phyloP scores from a whole-genome alignment of 2,113 vertebrate species.

The Ophiodon elongatus region DNA sequence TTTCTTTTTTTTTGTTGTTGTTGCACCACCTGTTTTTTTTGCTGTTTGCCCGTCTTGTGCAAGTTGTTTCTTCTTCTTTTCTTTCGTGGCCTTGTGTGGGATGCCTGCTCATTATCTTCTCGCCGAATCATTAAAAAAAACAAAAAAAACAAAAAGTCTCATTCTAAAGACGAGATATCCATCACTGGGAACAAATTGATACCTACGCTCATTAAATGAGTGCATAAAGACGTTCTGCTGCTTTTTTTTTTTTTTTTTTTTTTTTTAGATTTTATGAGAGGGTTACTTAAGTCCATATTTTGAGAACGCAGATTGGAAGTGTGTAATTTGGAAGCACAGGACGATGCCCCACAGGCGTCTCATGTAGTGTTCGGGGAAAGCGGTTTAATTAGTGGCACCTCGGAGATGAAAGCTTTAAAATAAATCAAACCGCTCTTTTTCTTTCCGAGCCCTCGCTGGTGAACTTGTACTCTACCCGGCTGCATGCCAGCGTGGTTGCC shows the following conservation, averaged over 20 bases:
- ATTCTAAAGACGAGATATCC: slow-evolving; percentile 31
- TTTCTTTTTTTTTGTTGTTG: too few relatives aligned
- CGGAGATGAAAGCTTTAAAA: slow-evolving; percentile 20
- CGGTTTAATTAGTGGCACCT: slow-evolving; percentile 22
- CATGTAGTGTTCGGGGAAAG: neutral
- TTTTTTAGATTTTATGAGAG: neutral
- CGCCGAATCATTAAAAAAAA: slow-evolving; percentile 55
- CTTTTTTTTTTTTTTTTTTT: neutral
- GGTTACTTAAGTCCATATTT: neutral
- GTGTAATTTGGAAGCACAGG: slow-evolving; percentile 1
- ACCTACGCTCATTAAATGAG: slow-evolving; percentile 17
- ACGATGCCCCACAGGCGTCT: slow-evolving; percentile 20
- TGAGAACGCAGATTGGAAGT: slow-evolving; percentile 29
- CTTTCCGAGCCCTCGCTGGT: neutral
- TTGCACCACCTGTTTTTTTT: slow-evolving; percentile 5
- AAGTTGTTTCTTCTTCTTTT: slow-evolving; percentile 44
- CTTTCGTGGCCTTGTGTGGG: slow-evolving; percentile 43
- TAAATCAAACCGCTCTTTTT: slow-evolving; percentile 3
- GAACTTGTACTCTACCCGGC: neutral
- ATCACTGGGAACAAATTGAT: slow-evolving; percentile 41
- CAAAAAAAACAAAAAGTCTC: slow-evolving; percentile 36
- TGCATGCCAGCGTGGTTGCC: neutral
- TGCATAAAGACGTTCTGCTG: slow-evolving; percentile 5
- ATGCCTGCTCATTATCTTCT: slow-evolving; percentile 48
- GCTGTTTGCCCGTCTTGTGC: slow-evolving; percentile 37